Percentiles rank a stretch among this genome's conserved stretches.
These are phyloP conservation scores for Scyliorhinus canicula DNA, from an alignment of 2,797 vertebrate genomes.

Conservation along the genomic window DNA sequence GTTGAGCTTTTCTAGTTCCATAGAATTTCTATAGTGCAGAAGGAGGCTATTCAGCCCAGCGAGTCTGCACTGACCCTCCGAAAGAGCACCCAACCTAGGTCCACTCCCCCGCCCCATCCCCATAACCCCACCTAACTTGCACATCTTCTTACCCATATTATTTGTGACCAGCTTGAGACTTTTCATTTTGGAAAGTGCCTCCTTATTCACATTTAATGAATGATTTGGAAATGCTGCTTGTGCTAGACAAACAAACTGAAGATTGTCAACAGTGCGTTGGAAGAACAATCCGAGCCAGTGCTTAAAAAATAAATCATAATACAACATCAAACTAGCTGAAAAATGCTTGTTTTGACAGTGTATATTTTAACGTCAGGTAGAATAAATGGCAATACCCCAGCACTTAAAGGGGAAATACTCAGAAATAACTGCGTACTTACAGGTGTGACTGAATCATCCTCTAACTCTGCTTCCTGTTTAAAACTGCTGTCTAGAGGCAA, in stretches of 20 bases:
- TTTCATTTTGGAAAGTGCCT: neutral
- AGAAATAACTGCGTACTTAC: neutral
- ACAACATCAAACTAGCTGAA: neutral
- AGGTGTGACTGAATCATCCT: neutral
- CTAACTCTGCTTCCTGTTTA: neutral
- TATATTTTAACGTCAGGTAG: neutral
- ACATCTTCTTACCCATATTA: too few relatives aligned
- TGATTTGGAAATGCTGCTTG: neutral
- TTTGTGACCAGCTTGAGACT: neutral
- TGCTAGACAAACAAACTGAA: neutral
- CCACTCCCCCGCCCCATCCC: too few relatives aligned
- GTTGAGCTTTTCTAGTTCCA: neutral
- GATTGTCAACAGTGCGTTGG: neutral
- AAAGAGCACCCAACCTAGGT: too few relatives aligned
- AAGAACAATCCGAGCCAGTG: neutral
- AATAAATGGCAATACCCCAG: neutral
- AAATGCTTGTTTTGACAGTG: neutral
- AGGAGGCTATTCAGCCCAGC: too few relatives aligned
- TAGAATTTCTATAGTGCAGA: too few relatives aligned
- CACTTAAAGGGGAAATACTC: neutral
- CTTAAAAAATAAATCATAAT: neutral
- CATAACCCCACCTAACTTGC: too few relatives aligned
- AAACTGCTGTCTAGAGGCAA: neutral
- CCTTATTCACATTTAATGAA: neutral
- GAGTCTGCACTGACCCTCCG: too few relatives aligned